Evolutionary conservation across 2,113 vertebrate species (phyloP), one percentile per base, ranked within the genome.

Genomic region (Henicopernis longicauda): DNA sequence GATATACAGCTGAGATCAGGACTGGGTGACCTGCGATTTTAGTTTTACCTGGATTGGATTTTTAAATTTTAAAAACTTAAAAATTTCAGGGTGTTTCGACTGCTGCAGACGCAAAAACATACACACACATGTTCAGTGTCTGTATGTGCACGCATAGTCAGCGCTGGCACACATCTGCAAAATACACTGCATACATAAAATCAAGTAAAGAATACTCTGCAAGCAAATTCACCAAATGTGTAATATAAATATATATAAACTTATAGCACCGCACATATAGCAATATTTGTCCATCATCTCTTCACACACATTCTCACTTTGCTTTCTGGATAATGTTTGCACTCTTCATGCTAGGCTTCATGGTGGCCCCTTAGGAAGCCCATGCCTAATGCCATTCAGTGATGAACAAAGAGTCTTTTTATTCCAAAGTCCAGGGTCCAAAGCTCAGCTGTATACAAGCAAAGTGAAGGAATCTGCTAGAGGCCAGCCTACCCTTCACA

Each of bases 301-400:
- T 88, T 95, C 85, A 79, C 65, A 88, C 67, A 96, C 97, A 97
- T 94, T 95, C 89, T 90, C 81, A 82, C 93, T 98, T 95, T 97
- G 95, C 96, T 98, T 97, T 98, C 98, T 96, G 96, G 98, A 95
- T 98, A 98, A 97, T 98, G 97, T 98, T 98, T 98, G 97, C 97
- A 95, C 97, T 98, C 97, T 97, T 97, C 97, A 97, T 97, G 97
- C 69, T 97, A 98, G 98, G 97, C 98, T 98, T 98, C 98, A 98
- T 98, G 98, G 98, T 98, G 98, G 99, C 98, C 98, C 98, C 98
- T 99, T 98, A 98, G 98, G 98, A 99, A 99, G 98, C 98, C 98
- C 98, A 99, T 99, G 98, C 98, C 98, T 99, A 99, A 99, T 99
- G 98, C 98, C 98, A 99, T 99, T 99, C 98, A 99, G 93, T 91